A percentile compares a stretch with the other conserved stretches of the same genome.
Evolutionary conservation across 2,797 vertebrate genomes (phyloP).

Genomic region (Stomatorhinus walkeri): DNA sequence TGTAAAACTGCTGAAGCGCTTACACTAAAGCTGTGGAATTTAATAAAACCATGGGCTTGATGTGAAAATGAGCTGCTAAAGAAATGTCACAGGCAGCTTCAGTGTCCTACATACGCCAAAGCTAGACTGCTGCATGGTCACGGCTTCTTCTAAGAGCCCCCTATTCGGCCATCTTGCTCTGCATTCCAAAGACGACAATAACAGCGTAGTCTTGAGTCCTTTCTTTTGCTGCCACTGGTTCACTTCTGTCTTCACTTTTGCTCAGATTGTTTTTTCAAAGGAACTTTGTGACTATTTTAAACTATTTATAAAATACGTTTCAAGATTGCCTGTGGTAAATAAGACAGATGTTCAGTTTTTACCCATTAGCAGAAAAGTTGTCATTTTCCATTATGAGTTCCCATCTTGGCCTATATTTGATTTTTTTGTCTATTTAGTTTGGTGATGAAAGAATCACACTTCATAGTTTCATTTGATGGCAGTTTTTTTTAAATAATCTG

Average conservation of each 20-base stretch:
- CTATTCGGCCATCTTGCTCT: neutral
- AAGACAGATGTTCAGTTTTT: neutral
- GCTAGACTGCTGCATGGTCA: neutral
- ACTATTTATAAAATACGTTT: neutral
- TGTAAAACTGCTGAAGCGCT: neutral
- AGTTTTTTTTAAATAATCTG: neutral
- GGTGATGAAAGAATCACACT: neutral
- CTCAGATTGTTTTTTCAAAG: neutral
- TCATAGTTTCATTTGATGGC: neutral
- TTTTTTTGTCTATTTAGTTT: neutral
- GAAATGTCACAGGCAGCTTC: neutral
- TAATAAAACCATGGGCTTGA: neutral
- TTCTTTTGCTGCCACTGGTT: neutral
- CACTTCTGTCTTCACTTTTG: neutral
- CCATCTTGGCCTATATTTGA: neutral
- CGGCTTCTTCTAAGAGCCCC: too few relatives aligned
- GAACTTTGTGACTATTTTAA: neutral
- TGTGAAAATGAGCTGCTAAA: conserved; percentile 3
- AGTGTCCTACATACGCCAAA: neutral
- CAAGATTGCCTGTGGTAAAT: neutral
- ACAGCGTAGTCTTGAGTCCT: neutral
- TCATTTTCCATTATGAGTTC: neutral
- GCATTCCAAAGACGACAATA: neutral
- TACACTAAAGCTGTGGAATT: neutral
- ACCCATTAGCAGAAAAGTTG: neutral